Percentiles rank a stretch among this genome's conserved stretches.
Conservation (phyloP, 2,113 vertebrate genomes). For the Vulpes vulpes region DNA sequence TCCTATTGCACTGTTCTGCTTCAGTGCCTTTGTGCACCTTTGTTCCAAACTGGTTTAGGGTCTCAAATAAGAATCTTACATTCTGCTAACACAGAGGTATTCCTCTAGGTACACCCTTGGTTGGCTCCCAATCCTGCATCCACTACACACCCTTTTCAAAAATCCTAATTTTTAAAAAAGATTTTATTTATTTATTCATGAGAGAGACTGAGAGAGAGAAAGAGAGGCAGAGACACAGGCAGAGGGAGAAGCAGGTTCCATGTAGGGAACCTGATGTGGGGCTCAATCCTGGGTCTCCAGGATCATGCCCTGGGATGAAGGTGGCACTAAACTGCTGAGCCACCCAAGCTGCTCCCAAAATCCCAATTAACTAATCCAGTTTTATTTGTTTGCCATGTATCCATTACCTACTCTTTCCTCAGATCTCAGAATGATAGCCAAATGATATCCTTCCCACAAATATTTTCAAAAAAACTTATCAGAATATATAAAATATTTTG, state of each 20-base stretch:
- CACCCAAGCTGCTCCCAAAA: not conserved
- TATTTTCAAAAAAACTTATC: not conserved
- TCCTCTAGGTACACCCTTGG: not conserved
- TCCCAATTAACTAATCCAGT: not conserved
- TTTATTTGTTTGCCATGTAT: not conserved
- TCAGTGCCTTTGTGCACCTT: not conserved
- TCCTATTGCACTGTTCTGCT: not conserved
- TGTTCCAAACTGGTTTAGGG: not conserved
- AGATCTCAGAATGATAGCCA: not conserved
- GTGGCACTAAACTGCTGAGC: no score
- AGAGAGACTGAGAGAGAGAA: no score
- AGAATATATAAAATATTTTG: not conserved
- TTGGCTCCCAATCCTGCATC: not conserved
- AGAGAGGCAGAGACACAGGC: no score
- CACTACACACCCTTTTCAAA: not conserved
- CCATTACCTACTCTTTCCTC: not conserved
- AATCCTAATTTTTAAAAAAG: not conserved
- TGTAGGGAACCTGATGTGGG: no score
- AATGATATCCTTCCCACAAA: not conserved
- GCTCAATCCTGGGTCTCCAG: no score
- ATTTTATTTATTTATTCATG: no score
- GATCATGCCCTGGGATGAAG: no score
- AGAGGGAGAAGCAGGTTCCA: no score
- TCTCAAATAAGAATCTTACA: not conserved
- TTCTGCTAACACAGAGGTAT: not conserved